Conservation (phyloP, 2,113 vertebrate genomes). For the Silurus glanis region DNA sequence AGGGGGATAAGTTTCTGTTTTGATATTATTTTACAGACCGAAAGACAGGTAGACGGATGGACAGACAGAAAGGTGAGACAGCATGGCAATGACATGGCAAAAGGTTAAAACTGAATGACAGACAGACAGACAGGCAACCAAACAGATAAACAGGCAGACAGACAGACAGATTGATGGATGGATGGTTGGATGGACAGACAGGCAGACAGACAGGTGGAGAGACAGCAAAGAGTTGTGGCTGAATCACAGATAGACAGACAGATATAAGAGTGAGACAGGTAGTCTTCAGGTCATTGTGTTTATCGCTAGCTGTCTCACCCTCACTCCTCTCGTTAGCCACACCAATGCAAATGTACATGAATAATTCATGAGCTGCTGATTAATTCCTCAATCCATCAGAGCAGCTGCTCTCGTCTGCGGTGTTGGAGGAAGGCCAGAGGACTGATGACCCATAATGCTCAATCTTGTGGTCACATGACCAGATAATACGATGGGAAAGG, state of each 20-base stretch:
- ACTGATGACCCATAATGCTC: conserved; percentile 6
- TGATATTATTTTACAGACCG: not conserved
- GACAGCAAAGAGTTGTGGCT: not conserved
- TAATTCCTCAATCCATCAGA: conserved; percentile 35
- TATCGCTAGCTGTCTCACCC: not conserved
- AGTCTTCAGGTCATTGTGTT: not conserved
- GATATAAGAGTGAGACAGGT: not conserved
- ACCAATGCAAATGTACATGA: conserved; percentile 12
- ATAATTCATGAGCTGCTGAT: conserved; percentile 43
- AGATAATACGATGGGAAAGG: not conserved
- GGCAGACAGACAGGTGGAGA: not conserved
- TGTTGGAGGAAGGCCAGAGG: not conserved
- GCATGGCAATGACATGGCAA: too few species aligned
- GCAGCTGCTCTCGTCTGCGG: conserved; percentile 12
- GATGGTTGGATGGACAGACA: too few species aligned
- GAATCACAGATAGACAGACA: not conserved
- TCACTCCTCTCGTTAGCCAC: conserved; percentile 29
- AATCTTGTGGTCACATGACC: not conserved
- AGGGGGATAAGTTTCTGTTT: conserved; percentile 1
- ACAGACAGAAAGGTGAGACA: too few species aligned
- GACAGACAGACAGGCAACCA: too few species aligned
- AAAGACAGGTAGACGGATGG: too few species aligned
- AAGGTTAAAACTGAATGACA: too few species aligned
- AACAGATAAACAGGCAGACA: not conserved
- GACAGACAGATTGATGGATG: too few species aligned